Evolutionary conservation across 2,797 vertebrate genomes (phyloP).

Genomic region (Ceryle rudis): DNA sequence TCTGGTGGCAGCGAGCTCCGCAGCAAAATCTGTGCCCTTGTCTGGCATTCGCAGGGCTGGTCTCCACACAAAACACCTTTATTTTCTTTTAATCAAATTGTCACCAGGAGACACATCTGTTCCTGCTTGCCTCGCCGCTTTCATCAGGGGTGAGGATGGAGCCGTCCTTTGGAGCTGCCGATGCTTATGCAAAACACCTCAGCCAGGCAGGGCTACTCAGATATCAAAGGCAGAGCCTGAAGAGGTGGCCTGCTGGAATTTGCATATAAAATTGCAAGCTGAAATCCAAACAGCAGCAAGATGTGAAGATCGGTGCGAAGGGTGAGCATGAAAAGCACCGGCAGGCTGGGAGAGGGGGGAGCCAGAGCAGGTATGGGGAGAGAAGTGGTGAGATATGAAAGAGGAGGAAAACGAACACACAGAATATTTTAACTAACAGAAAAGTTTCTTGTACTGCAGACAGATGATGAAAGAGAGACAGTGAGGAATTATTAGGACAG

Average conservation of each 20-base stretch:
- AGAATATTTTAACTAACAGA: constrained; percentile 69
- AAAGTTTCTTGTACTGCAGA: constrained; percentile 72
- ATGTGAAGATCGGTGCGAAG: constrained; percentile 14
- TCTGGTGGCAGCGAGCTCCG: fast-evolving
- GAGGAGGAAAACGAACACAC: constrained; percentile 43
- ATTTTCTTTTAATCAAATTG: constrained; percentile 70
- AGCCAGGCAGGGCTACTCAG: constrained; percentile 20
- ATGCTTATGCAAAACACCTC: constrained; percentile 33
- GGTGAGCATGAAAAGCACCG: constrained; percentile 40
- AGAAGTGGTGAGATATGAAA: constrained; percentile 4
- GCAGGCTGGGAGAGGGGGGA: neutral
- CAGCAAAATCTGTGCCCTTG: neutral
- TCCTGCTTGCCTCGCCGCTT: constrained; percentile 43
- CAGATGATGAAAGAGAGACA: constrained; percentile 77
- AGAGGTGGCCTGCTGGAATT: constrained; percentile 59
- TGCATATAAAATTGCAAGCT: constrained; percentile 17
- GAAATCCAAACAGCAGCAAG: constrained; percentile 16
- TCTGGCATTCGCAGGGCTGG: neutral
- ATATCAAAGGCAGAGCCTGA: constrained; percentile 59
- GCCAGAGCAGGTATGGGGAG: neutral
- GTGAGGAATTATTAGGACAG: constrained; percentile 78
- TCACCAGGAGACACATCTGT: constrained; percentile 49
- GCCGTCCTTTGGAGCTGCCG: constrained; percentile 18
- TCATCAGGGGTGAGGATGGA: constrained; percentile 61
- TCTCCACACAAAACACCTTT: neutral